Percentiles rank a stretch among this genome's conserved stretches.
phyloP scores from a whole-genome alignment of 2,888 invertebrate genomes.

The Pristionchus fissidentatus region DNA sequence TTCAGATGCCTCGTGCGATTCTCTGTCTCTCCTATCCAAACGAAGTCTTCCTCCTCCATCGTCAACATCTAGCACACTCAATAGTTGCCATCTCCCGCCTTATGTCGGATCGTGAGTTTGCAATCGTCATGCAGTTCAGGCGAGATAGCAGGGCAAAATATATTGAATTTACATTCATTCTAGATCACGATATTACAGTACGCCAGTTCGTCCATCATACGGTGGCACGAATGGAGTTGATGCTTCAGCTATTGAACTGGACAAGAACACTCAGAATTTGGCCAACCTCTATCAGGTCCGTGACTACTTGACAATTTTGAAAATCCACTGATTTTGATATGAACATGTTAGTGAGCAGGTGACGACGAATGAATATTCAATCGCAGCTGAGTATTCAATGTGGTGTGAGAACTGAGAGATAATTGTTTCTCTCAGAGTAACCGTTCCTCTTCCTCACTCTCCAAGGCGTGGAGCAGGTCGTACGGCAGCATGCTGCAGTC shows the following conservation, averaged over 20 bases:
- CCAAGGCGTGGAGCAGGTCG: constrained; percentile 48
- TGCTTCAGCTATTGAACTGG: constrained; percentile 53
- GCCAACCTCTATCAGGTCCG: constrained; percentile 53
- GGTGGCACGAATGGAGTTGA: not conserved
- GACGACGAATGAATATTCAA: too few relatives aligned
- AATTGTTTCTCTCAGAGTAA: constrained; percentile 6
- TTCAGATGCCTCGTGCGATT: constrained; percentile 43
- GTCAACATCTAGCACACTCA: not conserved
- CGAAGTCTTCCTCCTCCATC: constrained; percentile 3
- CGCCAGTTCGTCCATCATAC: constrained; percentile 28
- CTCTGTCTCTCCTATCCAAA: constrained; percentile 1
- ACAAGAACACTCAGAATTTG: constrained; percentile 57
- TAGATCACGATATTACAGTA: not conserved
- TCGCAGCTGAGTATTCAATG: too few relatives aligned
- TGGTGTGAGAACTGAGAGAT: too few relatives aligned
- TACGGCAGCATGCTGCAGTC: constrained; percentile 47
- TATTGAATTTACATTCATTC: not conserved
- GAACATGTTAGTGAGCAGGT: too few relatives aligned
- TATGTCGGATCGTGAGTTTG: constrained; percentile 6
- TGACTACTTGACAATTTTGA: not conserved
- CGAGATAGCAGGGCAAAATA: not conserved
- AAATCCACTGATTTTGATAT: too few relatives aligned
- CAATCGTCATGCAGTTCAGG: too few relatives aligned
- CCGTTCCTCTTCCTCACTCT: constrained; percentile 46
- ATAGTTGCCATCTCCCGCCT: not conserved